Base-by-base conservation (phyloP, 2,888 invertebrate species). In the Amphiduros pacificus region DNA sequence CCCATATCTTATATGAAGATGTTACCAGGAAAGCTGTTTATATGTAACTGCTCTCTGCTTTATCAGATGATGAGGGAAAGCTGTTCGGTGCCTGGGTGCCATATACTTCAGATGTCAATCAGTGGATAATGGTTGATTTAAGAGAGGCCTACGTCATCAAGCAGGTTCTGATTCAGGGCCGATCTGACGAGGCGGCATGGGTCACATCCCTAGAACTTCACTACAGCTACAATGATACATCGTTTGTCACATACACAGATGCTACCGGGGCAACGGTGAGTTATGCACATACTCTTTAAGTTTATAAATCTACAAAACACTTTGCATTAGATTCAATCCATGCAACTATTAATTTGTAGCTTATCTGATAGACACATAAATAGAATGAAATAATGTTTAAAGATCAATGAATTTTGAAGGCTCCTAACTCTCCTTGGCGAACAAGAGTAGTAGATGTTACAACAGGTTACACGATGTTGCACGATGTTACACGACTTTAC, bases 101-200 rank as follows among this genome's bases (percentile, higher is more conserved):
- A 1, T 65, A 61, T 11, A 61, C 62, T 3, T 56, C 60, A n/a
- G 74, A 77, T 52, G 57, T 60, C 11, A 67, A 69, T 52, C 77
- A 75, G 53, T 74, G 68, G 51, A 65, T 77, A 11, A 60, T 70
- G 53, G 67, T 75, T 9, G 68, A 75, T 59, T 62, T 77, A 51
- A 64, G 65, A 6, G 60, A 67, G 36, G 56, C 67, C 5, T 70
- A 73, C 36, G 67, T 65, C 20, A 62, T 76, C 52, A 72, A 73
- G 0, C 64, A 68, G 5, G 62, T 78, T 14, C 66, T 72, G 31
- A 69, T 76, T 5, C 78, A 79, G 66, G 78, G 79, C 6, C 67
- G 70, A 9, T 65, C 64, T 4, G 66, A 65, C 27, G n/a, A n/a
- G n/a, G n/a, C n/a, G n/a, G 68, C 73, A 55, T 75, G 74, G 74